Conservation (phyloP, 2,113 vertebrate species). For the Apistogramma diplotaenia region DNA sequence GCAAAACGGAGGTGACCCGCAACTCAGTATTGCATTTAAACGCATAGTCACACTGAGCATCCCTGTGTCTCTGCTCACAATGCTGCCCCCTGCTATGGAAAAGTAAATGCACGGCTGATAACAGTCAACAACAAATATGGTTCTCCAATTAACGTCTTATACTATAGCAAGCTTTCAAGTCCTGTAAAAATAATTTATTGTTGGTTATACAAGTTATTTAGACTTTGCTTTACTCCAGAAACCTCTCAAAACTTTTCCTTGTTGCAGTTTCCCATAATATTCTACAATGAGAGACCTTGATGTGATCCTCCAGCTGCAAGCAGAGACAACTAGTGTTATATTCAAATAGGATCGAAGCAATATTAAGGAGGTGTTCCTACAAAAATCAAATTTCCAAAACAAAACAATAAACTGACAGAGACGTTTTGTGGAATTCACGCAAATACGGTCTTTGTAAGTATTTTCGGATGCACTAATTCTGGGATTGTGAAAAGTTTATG, state of each 20-base stretch:
- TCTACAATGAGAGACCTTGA: background rate
- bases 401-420: background rate
- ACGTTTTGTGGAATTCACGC: too few species aligned
- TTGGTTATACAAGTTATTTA: background rate
- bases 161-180: background rate
- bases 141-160: background rate
- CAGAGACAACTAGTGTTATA: background rate
- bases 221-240: background rate
- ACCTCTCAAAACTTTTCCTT: background rate
- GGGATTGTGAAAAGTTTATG: background rate
- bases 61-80: background rate
- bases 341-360: background rate
- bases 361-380: background rate
- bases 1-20: background rate
- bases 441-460: background rate
- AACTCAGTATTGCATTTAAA: background rate
- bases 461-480: background rate
- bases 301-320: background rate
- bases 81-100: background rate
- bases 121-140: background rate
- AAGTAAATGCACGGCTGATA: background rate
- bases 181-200: background rate
- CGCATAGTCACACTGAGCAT: background rate
- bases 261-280: background rate
- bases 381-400: background rate